Evolutionary conservation across 1,140 invertebrate species (phyloP).

Genomic region (Saccostrea cuccullata): DNA sequence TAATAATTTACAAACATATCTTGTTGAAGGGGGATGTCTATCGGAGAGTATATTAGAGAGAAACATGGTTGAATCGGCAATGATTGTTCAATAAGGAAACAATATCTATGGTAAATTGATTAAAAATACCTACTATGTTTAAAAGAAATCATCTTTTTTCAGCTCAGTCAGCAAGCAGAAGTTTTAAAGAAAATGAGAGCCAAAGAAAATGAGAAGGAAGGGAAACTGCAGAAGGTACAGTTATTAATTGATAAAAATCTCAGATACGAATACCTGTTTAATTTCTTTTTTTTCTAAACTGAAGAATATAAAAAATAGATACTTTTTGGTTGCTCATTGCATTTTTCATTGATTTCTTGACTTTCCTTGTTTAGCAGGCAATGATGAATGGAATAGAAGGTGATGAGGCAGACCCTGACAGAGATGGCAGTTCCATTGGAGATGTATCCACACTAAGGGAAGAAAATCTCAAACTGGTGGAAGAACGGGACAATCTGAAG

Average conservation of each 20-base stretch:
- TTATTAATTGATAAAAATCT: neutral
- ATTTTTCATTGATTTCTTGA: neutral
- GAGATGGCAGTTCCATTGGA: neutral
- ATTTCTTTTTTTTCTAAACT: neutral
- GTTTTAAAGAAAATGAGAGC: conserved; percentile 22
- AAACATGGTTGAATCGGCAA: too few relatives aligned
- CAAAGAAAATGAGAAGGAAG: conserved; percentile 5
- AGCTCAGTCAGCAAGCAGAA: conserved; percentile 40
- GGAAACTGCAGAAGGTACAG: neutral
- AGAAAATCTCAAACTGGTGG: conserved; percentile 54
- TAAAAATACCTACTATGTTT: too few relatives aligned
- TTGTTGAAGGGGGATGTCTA: neutral
- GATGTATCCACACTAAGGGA: neutral
- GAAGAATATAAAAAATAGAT: neutral
- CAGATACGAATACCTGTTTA: neutral
- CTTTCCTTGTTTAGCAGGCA: neutral
- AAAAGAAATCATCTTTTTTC: neutral
- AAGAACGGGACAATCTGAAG: conserved; percentile 55
- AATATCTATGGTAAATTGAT: too few relatives aligned
- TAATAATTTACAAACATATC: too few relatives aligned
- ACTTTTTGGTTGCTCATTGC: neutral
- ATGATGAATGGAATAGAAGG: neutral
- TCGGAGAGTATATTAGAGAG: too few relatives aligned
- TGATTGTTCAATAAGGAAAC: too few relatives aligned
- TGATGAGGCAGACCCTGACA: neutral